phyloP scores from a whole-genome alignment of 2,113 vertebrate species.

The Mirza zaza region DNA sequence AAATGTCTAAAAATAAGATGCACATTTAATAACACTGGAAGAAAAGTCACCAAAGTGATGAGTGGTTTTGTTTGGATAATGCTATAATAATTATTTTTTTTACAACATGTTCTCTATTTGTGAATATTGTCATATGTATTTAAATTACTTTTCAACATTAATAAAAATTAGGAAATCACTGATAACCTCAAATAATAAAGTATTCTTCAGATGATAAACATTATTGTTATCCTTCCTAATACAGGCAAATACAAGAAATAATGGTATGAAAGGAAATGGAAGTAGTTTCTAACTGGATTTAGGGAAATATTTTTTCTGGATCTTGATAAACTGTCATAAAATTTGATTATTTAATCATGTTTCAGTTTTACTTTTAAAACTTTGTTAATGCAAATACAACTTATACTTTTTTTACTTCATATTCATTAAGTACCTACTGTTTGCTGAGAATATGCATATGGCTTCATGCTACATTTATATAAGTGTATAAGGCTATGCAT shows the following conservation, averaged over 20 bases:
- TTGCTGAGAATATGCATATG: neutral
- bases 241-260: neutral
- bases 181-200: neutral
- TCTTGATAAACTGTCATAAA: constrained; percentile 12
- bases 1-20: neutral
- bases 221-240: neutral
- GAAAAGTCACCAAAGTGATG: neutral
- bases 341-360: constrained; percentile 30
- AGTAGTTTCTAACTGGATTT: neutral
- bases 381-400: neutral
- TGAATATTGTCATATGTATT: neutral
- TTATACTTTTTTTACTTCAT: neutral
- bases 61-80: neutral
- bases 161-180: neutral
- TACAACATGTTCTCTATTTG: neutral
- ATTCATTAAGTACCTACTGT: neutral
- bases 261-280: neutral
- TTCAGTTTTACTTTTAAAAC: constrained; percentile 34
- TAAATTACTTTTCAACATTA: neutral
- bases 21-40: neutral
- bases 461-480: constrained; percentile 1
- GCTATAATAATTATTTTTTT: neutral
- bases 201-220: neutral
- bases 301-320: neutral
- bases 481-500: neutral